A percentile compares a stretch with the other conserved stretches of the same genome.
These are phyloP conservation scores for Ptychochromis oligacanthus DNA, from an alignment of 2,113 vertebrate species.

Conservation along the genomic window DNA sequence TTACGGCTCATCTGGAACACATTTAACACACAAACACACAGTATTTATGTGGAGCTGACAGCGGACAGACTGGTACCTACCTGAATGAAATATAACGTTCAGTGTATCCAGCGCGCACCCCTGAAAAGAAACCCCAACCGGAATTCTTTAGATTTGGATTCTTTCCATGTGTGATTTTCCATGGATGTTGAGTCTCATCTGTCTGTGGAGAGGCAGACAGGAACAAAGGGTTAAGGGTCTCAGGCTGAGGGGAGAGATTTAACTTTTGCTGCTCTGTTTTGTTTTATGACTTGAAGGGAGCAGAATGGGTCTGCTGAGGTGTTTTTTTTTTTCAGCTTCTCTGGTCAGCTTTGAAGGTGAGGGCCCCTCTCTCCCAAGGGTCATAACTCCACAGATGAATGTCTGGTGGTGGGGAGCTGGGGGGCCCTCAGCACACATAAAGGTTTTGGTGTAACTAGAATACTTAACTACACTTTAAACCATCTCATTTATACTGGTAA, in stretches of 20 bases:
- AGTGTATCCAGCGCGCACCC: slow-evolving; percentile 35
- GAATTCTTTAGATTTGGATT: slow-evolving; percentile 62
- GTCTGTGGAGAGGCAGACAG: slow-evolving; percentile 29
- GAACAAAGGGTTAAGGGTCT: slow-evolving; percentile 69
- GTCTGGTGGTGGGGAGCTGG: slow-evolving; percentile 35
- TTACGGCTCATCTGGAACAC: slow-evolving; percentile 73
- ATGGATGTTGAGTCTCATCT: slow-evolving; percentile 55
- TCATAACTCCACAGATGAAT: slow-evolving; percentile 58
- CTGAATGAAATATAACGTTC: slow-evolving; percentile 55
- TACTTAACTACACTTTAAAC: slow-evolving; percentile 33
- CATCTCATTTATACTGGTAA: slow-evolving; percentile 1
- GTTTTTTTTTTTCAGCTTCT: slow-evolving; percentile 28
- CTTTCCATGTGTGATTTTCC: slow-evolving; percentile 62
- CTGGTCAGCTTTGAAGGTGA: slow-evolving; percentile 61
- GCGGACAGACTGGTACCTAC: slow-evolving; percentile 61
- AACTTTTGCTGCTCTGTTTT: slow-evolving; percentile 60
- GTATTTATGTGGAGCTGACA: slow-evolving; percentile 43
- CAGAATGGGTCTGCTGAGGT: slow-evolving; percentile 37
- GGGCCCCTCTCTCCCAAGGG: slow-evolving; percentile 57
- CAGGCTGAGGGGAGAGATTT: slow-evolving; percentile 29
- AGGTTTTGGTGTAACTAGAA: slow-evolving; percentile 37
- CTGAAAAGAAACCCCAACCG: slow-evolving; percentile 43
- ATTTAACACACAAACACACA: slow-evolving; percentile 54
- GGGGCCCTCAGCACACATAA: slow-evolving; percentile 52
- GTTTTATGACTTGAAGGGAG: slow-evolving; percentile 63